A percentile compares a stretch with the other conserved stretches of the same genome.
Evolutionary conservation across 64 coral and sea anemone species (phyloP).

Genomic region (Dendronephthya gigantea): DNA sequence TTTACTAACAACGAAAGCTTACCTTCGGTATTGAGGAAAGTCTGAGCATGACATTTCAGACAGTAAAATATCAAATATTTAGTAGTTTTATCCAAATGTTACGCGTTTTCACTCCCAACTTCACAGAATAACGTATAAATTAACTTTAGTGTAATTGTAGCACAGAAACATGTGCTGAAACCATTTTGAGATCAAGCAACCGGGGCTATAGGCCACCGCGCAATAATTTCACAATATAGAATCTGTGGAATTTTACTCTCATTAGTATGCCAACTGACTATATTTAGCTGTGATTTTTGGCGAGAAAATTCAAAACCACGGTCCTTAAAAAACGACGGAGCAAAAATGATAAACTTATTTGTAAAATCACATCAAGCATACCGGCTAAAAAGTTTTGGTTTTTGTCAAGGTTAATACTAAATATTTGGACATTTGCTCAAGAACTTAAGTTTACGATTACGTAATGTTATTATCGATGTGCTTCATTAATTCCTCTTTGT

Average conservation of each 20-base stretch:
- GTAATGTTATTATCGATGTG: slow-evolving; percentile 3
- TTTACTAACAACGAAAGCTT: neutral
- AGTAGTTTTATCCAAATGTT: neutral
- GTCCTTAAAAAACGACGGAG: neutral
- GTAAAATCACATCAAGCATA: neutral
- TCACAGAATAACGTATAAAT: neutral
- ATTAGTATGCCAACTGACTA: neutral
- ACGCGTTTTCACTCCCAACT: neutral
- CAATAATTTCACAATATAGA: neutral
- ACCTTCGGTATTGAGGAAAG: neutral
- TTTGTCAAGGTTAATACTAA: neutral
- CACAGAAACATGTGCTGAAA: neutral
- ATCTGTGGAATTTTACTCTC: neutral
- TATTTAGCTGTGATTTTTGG: neutral
- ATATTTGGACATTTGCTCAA: neutral
- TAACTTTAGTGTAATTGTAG: neutral
- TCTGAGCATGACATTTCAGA: neutral
- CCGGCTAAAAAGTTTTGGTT: neutral
- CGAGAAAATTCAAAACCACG: neutral
- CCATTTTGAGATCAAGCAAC: neutral
- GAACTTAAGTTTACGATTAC: neutral
- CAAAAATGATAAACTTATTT: neutral
- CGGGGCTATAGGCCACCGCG: neutral
- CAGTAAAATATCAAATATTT: neutral
- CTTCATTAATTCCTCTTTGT: neutral